Percentiles rank a stretch among this genome's conserved stretches.
phyloP scores from a whole-genome alignment of 2,113 vertebrate species.

The Dolichotis patagonum region DNA sequence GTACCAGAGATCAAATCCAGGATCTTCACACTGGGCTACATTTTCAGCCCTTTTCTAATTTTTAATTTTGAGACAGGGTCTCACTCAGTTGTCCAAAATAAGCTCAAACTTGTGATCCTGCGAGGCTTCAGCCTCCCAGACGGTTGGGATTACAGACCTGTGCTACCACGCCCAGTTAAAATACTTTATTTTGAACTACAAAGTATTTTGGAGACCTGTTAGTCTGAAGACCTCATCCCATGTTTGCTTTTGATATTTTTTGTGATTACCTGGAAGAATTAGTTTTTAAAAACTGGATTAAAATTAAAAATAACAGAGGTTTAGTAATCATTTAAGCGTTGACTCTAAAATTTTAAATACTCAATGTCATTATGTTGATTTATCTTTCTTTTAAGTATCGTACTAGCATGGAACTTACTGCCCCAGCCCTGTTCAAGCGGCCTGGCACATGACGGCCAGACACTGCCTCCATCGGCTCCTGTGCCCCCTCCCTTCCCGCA shows the following conservation, averaged over 20 bases:
- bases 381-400: not conserved
- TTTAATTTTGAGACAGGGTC: not conserved
- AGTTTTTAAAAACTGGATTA: not conserved
- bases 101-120: not conserved
- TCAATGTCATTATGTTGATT: not conserved
- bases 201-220: not conserved
- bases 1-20: not conserved
- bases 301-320: not conserved
- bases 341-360: not conserved
- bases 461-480: not conserved
- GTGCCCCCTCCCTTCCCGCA: not conserved
- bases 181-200: slow-evolving; percentile 24
- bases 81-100: not conserved
- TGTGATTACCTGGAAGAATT: not conserved
- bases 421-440: not conserved
- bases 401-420: not conserved
- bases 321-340: slow-evolving; percentile 8
- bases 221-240: not conserved
- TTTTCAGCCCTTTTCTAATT: not conserved
- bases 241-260: not conserved
- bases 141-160: not conserved
- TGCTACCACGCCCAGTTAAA: not conserved
- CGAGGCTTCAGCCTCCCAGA: not conserved
- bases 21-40: not conserved
- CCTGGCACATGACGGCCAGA: not conserved